Evolutionary conservation across 1,140 invertebrate genomes (phyloP), one percentile per base, ranked within the genome.

Genomic region (Anastatus disparis): DNA sequence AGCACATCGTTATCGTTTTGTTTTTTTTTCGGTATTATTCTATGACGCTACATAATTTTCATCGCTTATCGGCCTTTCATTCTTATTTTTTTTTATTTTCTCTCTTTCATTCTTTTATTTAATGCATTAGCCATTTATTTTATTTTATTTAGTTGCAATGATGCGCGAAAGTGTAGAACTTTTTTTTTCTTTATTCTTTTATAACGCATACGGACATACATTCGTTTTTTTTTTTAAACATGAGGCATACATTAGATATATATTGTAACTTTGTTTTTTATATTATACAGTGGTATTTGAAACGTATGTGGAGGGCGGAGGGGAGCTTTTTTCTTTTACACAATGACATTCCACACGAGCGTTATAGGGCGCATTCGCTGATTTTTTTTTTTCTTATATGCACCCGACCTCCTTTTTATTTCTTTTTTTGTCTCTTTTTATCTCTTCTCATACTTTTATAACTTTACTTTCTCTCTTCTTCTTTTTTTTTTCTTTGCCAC

Each of bases 11-110:
- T 64, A 52, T 52, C 31, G 20, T 64, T 52, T n/a, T n/a, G n/a
- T n/a, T n/a, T n/a, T n/a, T 64, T 64, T 50, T 50, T 50, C 38
- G 29, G 15, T 46, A 63, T 63, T 31, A 63, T 63, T 63, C 17
- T 31, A 63, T n/a, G 52, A 56, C n/a, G 26, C 52, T 66, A 66
- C 64, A 66, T 44, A 66, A 66, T 56, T 59, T 67, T 68, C 10
- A n/a, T 15, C 24, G 46, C 56, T 68, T 69, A 61, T 69, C 31
- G 31, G 24, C 44, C 24, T 61, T 15, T 17, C 15, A 1, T 38
- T 20, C 8, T 48, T 3, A 26, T 53, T 38, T 3, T 48, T 42
- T 15, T 8, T 64, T 29, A 0, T 27, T 50, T 3, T 20, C 13
- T 22, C 44, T 17, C 17, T 29, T 15, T 7, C 3, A 31, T 27